phyloP scores from a whole-genome alignment of 2,797 vertebrate genomes.

The Pseudochirops corinnae region DNA sequence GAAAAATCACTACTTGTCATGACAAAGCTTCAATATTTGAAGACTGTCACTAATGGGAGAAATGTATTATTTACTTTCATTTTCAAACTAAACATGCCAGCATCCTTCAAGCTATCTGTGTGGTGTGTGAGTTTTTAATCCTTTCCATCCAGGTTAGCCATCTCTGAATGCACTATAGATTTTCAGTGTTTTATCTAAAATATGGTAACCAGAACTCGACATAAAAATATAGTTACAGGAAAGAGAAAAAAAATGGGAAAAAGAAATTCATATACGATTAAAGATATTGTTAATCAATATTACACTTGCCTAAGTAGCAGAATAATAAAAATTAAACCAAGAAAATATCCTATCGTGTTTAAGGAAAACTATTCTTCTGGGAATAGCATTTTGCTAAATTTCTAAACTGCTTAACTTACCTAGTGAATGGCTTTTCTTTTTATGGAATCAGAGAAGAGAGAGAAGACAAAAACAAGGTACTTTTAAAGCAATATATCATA shows the following conservation, averaged over 20 bases:
- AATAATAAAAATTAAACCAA: neutral
- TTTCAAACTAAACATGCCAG: no score
- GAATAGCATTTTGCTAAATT: no score
- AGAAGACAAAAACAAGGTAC: neutral
- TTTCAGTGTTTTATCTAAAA: neutral
- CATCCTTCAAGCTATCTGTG: neutral
- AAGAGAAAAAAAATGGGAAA: neutral
- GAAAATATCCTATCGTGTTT: neutral
- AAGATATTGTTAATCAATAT: neutral
- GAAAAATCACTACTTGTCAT: no score
- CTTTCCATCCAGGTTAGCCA: neutral
- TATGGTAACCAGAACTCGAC: neutral
- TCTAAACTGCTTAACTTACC: neutral
- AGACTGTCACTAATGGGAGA: no score
- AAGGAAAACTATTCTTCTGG: no score
- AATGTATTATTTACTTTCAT: no score
- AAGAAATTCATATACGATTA: neutral
- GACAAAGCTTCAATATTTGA: no score
- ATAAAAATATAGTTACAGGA: neutral
- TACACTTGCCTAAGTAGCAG: neutral
- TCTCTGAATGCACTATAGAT: neutral
- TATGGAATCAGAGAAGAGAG: neutral
- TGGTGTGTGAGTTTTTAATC: neutral
- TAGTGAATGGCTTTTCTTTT: neutral
- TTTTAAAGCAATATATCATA: neutral